Percentiles rank a stretch among this genome's conserved stretches.
Conservation (phyloP, 2,888 invertebrate species). For the Salpingus planirostris region DNA sequence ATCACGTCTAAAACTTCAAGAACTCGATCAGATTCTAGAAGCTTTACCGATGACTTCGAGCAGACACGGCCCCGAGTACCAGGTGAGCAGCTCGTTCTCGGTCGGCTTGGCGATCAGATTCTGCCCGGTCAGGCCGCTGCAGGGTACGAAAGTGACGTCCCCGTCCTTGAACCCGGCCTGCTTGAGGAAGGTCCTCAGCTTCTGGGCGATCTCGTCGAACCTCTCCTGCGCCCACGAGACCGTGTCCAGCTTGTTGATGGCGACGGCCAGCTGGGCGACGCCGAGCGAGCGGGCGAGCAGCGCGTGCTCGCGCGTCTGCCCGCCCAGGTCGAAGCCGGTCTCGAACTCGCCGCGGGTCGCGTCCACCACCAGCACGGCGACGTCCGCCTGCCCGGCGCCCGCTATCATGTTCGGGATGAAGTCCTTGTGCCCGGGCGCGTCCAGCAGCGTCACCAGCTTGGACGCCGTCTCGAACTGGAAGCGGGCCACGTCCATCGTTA, state of each 20-base stretch:
- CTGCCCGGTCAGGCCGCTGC: constrained; percentile 93
- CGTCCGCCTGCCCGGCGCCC: constrained; percentile 97
- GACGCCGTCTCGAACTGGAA: constrained; percentile 84
- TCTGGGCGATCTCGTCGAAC: constrained; percentile 80
- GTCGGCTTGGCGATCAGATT: constrained; percentile 68
- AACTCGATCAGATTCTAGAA: constrained; percentile 1
- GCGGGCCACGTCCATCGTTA: constrained; percentile 97
- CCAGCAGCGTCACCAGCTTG: constrained; percentile 75
- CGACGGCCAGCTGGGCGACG: constrained; percentile 87
- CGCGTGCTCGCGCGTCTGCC: constrained; percentile 97
- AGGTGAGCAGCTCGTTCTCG: constrained; percentile 55
- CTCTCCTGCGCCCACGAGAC: constrained; percentile 86
- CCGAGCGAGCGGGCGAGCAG: constrained; percentile 82
- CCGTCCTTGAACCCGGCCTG: constrained; percentile 86
- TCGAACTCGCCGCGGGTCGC: constrained; percentile 97
- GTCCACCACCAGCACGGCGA: constrained; percentile 92
- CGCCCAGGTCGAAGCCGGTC: constrained; percentile 95
- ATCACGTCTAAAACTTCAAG: neutral
- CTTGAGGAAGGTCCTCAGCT: constrained; percentile 74
- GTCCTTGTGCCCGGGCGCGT: constrained; percentile 98
- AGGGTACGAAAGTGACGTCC: constrained; percentile 85
- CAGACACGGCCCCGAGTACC: constrained; percentile 79
- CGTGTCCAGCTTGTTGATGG: constrained; percentile 96
- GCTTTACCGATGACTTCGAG: constrained; percentile 74
- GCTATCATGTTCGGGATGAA: constrained; percentile 99